These are phyloP conservation scores for Lagocephalus sceleratus DNA, from an alignment of 2,797 vertebrate species.

Conservation along the genomic window DNA sequence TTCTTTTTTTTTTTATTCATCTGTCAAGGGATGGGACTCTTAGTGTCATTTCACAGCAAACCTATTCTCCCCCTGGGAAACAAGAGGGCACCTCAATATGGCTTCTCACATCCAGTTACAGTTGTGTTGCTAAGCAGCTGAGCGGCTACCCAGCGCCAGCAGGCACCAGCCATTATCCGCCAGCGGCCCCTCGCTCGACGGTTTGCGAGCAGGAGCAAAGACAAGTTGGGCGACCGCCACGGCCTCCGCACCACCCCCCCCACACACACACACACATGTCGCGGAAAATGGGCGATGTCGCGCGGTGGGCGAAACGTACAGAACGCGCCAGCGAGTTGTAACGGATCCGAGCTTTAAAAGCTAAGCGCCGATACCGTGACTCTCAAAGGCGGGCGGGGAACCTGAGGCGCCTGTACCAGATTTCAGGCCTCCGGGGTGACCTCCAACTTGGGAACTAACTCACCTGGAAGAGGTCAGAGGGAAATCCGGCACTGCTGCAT, in stretches of 20 bases:
- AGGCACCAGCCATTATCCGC: conserved; percentile 59
- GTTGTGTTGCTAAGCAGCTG: conserved; percentile 87
- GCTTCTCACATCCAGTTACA: conserved; percentile 69
- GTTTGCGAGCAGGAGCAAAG: conserved; percentile 73
- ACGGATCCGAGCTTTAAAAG: conserved; percentile 42
- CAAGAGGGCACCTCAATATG: conserved; percentile 34
- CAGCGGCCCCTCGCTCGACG: conserved; percentile 71
- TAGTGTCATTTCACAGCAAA: conserved; percentile 29
- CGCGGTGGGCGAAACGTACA: conserved; percentile 8
- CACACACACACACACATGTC: too few relatives aligned
- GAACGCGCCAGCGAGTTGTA: conserved; percentile 20
- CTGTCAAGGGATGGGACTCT: conserved; percentile 34
- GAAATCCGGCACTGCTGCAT: conserved; percentile 69
- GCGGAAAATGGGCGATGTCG: conserved; percentile 28
- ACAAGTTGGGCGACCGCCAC: conserved; percentile 79
- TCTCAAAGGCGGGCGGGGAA: conserved; percentile 48
- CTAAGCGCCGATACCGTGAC: conserved; percentile 49
- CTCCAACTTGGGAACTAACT: conserved; percentile 79
- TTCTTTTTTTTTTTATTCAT: conserved; percentile 24
- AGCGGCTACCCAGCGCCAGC: conserved; percentile 47
- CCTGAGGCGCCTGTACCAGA: conserved; percentile 60
- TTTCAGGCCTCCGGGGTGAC: conserved; percentile 66
- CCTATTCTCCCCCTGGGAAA: conserved; percentile 33
- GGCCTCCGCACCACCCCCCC: too few relatives aligned
- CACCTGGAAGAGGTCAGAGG: conserved; percentile 70